Evolutionary conservation across 2,797 vertebrate genomes (phyloP), one percentile per base, ranked within the genome.

Genomic region (Aulostomus chinensis): DNA sequence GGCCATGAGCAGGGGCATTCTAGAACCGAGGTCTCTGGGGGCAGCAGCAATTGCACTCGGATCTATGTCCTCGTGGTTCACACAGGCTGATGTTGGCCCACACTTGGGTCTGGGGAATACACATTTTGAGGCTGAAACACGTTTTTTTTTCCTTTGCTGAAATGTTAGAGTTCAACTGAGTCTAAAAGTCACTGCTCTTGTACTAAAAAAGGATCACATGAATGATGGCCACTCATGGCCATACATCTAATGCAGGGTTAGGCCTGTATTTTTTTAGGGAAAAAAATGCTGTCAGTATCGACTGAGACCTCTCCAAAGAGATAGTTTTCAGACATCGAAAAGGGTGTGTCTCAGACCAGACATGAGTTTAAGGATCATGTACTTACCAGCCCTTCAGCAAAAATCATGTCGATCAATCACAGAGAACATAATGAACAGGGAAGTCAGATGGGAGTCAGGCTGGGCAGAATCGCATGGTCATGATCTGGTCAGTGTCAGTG

Each of bases 1-100:
- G 76, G 78, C 47, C 59, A 36, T 30, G 30, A 39, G 30, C 21
- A 49, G 33, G 37, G 36, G 36, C 15, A 15, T 11, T 58, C 5
- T 29, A 14, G 46, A 58, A 48, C 12, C 22, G 48, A 36, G 71
- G 73, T 80, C 59, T 83, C 64, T 52, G 47, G 62, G 64, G 54
- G 65, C 74, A 40, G 66, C 59, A 50, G 53, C 33, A 28, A 58
- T 46, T 57, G 57, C 53, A 55, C 63, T 60, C 7, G 7, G 21
- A 51, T 70, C 73, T 85, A 88, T 89, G 77, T 71, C 71, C 66
- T 37, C 9, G 0, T 13, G 16, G 42, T 58, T 64, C 64, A 69
- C 53, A 71, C 34, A 63, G 54, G 36, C 57, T 45, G 77, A 85
- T 83, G 81, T 86, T 82, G 64, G 76, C 64, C 90, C 88, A 86